Evolutionary conservation across 2,113 vertebrate species (phyloP), one percentile per base, ranked within the genome.

Genomic region (Thunnus maccoyii): DNA sequence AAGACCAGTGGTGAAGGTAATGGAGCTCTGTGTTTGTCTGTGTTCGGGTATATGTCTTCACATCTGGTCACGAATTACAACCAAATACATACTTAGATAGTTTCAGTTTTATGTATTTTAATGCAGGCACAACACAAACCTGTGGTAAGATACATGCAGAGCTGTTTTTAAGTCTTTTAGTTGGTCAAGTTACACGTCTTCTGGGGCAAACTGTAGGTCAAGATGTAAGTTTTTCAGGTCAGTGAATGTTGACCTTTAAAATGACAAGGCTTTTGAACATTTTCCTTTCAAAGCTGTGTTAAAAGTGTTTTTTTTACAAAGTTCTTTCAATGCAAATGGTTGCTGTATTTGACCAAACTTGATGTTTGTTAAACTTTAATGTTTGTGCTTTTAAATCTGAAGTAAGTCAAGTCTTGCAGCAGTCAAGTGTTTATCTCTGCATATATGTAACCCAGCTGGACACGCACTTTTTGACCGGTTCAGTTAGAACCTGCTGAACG

Each of bases 21-120:
- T 16, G 30, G 18, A 73, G 72, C 18, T 58, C 10, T 65, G 16
- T 47, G 20, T 86, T 74, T 68, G 56, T 80, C 66, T 77, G 30
- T 65, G 57, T 58, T 12, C 25, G 16, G 30, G 12, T 63, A 0
- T 32, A 66, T 36, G 32, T 61, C 20, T 22, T 15, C 22, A 48
- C 27, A 57, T 58, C n/a, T 20, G 32, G 18, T 75, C 72, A 52
- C 66, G 50, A 44, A 64, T 32, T 0, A 51, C 50, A 72, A 50
- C n/a, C 54, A 65, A 50, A 55, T 6, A 52, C n/a, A 36, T 16
- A n/a, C 52, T 56, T 32, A 2, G 14, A 51, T 14, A n/a, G 11
- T 60, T 48, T 67, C 44, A 48, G 14, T 15, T 22, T 14, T 20
- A 8, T 48, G 48, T 63, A 41, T 63, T 68, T 20, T 17, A 55